These are phyloP conservation scores for Adineta ricciae DNA, from an alignment of 2,888 invertebrate genomes.

Conservation along the genomic window DNA sequence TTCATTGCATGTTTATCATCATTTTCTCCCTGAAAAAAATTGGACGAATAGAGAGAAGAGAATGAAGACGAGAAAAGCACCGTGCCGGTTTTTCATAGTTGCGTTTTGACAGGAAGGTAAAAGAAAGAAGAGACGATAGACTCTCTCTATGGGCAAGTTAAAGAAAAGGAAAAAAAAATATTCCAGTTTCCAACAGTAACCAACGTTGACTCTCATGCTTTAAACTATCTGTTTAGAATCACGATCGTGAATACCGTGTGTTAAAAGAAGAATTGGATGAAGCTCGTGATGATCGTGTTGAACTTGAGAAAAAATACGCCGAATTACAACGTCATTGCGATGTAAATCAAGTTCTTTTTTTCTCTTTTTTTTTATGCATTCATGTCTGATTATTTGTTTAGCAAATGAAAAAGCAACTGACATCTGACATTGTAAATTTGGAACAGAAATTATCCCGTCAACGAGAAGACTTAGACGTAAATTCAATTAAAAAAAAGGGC, in stretches of 20 bases:
- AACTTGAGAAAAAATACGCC: background rate
- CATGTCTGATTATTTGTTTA: background rate
- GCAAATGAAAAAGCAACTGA: background rate
- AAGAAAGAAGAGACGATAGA: background rate
- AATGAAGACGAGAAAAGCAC: background rate
- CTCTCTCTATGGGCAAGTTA: background rate
- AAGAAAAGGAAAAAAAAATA: background rate
- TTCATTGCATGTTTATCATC: background rate
- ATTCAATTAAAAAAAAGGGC: background rate
- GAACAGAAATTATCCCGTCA: background rate
- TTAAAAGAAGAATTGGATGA: background rate
- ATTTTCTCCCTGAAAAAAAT: background rate
- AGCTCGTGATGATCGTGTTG: background rate
- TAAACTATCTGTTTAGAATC: background rate
- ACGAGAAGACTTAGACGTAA: background rate
- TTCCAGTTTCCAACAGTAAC: background rate
- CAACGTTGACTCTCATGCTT: background rate
- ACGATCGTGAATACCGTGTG: background rate
- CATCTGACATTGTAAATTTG: background rate
- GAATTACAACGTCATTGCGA: no score
- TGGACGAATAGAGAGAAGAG: background rate
- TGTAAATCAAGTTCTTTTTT: background rate
- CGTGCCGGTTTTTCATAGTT: background rate
- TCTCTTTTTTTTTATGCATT: background rate
- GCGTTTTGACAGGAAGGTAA: background rate